Conservation (phyloP, 2,113 vertebrate species). For the Spea bombifrons region DNA sequence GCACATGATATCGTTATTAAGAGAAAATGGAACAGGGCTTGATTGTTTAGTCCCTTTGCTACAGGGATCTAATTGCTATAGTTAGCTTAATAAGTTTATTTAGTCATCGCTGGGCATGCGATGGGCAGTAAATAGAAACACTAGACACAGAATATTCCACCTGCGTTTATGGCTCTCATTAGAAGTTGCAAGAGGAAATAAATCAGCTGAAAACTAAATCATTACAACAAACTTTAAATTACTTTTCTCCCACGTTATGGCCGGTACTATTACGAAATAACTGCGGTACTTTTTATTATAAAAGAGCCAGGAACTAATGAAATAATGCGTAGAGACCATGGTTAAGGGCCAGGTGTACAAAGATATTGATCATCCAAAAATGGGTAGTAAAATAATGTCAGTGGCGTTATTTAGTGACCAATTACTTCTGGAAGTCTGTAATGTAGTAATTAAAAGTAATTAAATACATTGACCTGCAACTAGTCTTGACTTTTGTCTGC, state of each 20-base stretch:
- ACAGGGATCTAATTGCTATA: conserved; percentile 1
- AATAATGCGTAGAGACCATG: too few species aligned
- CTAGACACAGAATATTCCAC: neutral
- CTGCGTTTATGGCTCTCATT: neutral
- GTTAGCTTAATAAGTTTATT: neutral
- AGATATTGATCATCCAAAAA: too few species aligned
- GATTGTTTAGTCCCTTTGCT: conserved; percentile 18
- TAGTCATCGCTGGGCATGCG: neutral
- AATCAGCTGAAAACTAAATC: conserved; percentile 24
- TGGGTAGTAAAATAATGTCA: too few species aligned
- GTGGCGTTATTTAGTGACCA: too few species aligned
- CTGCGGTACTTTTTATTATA: neutral
- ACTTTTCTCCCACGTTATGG: neutral
- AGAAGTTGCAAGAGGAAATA: neutral
- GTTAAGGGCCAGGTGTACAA: too few species aligned
- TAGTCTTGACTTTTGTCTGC: too few species aligned
- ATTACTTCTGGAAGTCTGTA: too few species aligned
- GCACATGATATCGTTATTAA: conserved; percentile 3
- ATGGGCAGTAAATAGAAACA: neutral
- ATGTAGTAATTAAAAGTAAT: too few species aligned
- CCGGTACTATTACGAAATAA: neutral
- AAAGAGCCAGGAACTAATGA: too few species aligned
- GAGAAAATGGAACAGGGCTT: neutral
- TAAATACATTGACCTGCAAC: too few species aligned
- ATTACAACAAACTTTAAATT: conserved; percentile 17